These are phyloP conservation scores for Odocoileus virginianus DNA, from an alignment of 2,113 vertebrate species.

Conservation along the genomic window DNA sequence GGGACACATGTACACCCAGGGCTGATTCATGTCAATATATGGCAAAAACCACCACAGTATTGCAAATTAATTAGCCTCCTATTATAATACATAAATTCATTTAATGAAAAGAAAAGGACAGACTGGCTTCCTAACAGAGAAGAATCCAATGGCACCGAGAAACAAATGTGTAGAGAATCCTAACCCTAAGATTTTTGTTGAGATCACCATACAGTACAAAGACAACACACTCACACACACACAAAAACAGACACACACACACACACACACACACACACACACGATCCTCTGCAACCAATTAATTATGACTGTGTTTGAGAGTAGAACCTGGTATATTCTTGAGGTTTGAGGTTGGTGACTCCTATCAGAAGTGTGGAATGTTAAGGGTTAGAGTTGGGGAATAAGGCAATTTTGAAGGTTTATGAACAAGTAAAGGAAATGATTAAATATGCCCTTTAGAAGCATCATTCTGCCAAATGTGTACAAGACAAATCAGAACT, in stretches of 20 bases:
- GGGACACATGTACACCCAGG: no score
- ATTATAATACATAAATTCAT: no score
- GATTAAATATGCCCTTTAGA: not conserved
- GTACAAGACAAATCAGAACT: not conserved
- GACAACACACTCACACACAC: not conserved
- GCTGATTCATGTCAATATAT: no score
- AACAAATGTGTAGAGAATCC: not conserved
- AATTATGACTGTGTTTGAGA: not conserved
- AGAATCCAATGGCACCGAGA: not conserved
- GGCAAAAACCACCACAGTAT: no score
- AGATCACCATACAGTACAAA: not conserved
- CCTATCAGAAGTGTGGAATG: not conserved
- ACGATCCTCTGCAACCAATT: not conserved
- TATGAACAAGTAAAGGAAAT: not conserved
- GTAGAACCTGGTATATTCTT: not conserved
- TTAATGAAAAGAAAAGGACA: not conserved
- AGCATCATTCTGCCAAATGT: not conserved
- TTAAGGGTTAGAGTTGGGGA: not conserved
- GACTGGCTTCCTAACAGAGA: not conserved
- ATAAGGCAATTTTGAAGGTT: not conserved
- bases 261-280: not conserved
- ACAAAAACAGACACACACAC: accelerated
- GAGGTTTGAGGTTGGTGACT: not conserved
- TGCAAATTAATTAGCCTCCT: no score
- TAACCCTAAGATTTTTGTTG: not conserved